phyloP scores from a whole-genome alignment of 2,113 vertebrate species.

The Maccullochella peelii region DNA sequence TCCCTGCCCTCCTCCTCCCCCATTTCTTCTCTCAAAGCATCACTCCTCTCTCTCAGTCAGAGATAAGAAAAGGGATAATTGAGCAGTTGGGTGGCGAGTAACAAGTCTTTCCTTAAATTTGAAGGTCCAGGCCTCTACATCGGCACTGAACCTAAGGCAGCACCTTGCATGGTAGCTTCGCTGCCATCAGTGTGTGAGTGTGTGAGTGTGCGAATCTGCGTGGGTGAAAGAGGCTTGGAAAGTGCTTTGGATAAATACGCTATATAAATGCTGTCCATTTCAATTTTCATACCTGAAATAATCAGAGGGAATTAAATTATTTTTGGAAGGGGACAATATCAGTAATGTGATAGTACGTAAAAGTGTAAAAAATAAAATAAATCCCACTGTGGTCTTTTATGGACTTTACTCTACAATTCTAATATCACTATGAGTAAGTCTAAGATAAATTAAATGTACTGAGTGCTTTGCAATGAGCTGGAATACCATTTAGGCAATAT shows the following conservation, averaged over 20 bases:
- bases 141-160: background rate
- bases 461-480: background rate
- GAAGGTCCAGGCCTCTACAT: background rate
- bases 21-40: background rate
- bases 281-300: background rate
- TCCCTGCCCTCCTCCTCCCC: constrained; percentile 5
- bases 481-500: background rate
- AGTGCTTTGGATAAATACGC: too few relatives aligned
- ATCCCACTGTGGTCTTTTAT: background rate
- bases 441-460: background rate
- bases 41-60: constrained; percentile 3
- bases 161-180: background rate
- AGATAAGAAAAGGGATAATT: background rate
- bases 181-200: background rate
- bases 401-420: background rate
- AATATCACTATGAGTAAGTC: background rate
- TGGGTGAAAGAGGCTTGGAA: background rate
- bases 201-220: background rate
- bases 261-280: background rate
- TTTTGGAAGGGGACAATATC: background rate
- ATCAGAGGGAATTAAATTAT: background rate
- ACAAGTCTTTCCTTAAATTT: background rate
- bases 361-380: background rate
- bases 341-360: background rate
- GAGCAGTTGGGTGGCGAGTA: background rate